Conservation (phyloP, 2,888 invertebrate genomes). For the Syrphus vitripennis region DNA sequence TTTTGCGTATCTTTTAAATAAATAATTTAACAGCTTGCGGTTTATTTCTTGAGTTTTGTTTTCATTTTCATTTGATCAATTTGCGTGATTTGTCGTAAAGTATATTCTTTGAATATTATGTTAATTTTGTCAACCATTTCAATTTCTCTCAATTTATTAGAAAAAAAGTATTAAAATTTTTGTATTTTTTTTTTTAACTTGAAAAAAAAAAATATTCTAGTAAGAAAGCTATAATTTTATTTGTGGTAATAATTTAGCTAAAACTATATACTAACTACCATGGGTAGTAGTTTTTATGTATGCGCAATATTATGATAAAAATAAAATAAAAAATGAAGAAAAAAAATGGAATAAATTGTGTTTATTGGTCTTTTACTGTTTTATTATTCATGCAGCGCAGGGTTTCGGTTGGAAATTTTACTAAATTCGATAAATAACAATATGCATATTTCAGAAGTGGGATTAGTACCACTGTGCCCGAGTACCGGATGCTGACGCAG, state of each 20-base stretch:
- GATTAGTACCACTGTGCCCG: too few relatives aligned
- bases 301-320: not conserved
- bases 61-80: not conserved
- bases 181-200: not conserved
- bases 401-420: too few relatives aligned
- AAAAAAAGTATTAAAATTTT: constrained; percentile 12
- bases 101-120: not conserved
- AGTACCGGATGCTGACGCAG: too few relatives aligned
- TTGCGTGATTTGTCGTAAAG: not conserved
- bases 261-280: not conserved
- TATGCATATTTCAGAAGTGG: too few relatives aligned
- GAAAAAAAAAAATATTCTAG: not conserved
- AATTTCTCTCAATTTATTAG: not conserved
- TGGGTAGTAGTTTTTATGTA: not conserved
- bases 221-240: not conserved
- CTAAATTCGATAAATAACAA: too few relatives aligned
- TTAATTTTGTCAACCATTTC: not conserved
- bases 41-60: not conserved
- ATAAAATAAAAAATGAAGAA: not conserved
- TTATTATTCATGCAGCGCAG: too few relatives aligned
- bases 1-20: not conserved
- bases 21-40: not conserved
- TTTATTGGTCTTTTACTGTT: not conserved
- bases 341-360: not conserved
- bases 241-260: not conserved